phyloP scores from a whole-genome alignment of 2,113 vertebrate species.

The Amblyornis subalaris region DNA sequence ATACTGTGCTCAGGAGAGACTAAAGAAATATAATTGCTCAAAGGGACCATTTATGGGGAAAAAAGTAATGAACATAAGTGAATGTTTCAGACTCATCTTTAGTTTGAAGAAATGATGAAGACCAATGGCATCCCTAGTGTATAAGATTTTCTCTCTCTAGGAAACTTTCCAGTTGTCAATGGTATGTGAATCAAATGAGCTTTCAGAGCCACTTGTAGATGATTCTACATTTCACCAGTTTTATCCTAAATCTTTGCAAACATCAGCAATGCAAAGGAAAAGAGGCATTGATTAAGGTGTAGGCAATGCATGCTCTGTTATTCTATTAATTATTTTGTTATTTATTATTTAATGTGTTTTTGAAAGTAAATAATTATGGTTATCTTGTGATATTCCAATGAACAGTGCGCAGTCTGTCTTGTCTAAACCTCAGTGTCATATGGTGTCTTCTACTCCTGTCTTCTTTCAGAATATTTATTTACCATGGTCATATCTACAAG shows the following conservation, averaged over 20 bases:
- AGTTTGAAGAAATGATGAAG: not conserved
- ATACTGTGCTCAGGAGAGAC: not conserved
- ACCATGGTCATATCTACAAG: not conserved
- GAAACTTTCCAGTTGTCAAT: not conserved
- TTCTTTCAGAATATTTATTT: not conserved
- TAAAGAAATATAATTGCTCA: constrained; percentile 30
- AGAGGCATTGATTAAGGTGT: not conserved
- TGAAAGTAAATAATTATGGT: not conserved
- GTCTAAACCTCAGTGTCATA: not conserved
- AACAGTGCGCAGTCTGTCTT: not conserved
- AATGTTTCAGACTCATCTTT: not conserved
- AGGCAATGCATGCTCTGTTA: not conserved
- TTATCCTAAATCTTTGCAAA: not conserved
- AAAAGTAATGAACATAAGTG: not conserved
- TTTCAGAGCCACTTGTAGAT: not conserved
- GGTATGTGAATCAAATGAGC: not conserved
- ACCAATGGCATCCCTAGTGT: not conserved
- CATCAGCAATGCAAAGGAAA: not conserved
- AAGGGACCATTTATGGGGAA: not conserved
- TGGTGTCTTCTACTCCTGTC: not conserved
- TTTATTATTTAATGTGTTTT: not conserved
- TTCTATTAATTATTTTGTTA: not conserved
- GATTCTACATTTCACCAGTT: not conserved
- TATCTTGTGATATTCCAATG: not conserved
- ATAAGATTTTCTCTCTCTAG: not conserved